A percentile compares a stretch with the other conserved stretches of the same genome.
Evolutionary conservation across 64 coral and sea anemone species (phyloP).

Genomic region (Montipora cactus): DNA sequence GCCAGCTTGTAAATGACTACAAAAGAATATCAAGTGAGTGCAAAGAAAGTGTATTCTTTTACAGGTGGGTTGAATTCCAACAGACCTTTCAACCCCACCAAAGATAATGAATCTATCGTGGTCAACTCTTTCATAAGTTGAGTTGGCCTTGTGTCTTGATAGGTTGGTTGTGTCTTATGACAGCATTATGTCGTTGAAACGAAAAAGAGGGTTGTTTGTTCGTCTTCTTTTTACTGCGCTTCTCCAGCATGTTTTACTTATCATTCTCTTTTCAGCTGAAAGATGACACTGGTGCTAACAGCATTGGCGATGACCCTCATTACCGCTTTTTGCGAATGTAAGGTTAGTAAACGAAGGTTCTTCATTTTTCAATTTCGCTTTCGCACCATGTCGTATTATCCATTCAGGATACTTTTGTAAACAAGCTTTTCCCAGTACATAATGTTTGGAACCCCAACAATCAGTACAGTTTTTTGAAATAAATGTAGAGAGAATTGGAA

Average conservation of each 20-base stretch:
- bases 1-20: neutral
- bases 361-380: neutral
- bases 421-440: neutral
- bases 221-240: neutral
- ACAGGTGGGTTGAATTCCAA: neutral
- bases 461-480: too few species aligned
- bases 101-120: neutral
- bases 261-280: slow-evolving; percentile 16
- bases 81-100: neutral
- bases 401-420: neutral
- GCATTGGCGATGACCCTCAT: slow-evolving; percentile 21
- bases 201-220: neutral
- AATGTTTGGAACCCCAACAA: too few species aligned
- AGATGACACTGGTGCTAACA: neutral
- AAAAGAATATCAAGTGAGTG: neutral
- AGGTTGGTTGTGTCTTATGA: too few species aligned
- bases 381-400: neutral
- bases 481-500: too few species aligned
- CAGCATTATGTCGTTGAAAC: neutral
- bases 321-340: neutral
- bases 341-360: slow-evolving; percentile 8
- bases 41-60: neutral
- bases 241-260: neutral
- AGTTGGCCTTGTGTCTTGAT: neutral
- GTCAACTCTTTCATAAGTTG: neutral